Evolutionary conservation across 2,797 vertebrate genomes (phyloP).

Genomic region (Crenichthys baileyi): DNA sequence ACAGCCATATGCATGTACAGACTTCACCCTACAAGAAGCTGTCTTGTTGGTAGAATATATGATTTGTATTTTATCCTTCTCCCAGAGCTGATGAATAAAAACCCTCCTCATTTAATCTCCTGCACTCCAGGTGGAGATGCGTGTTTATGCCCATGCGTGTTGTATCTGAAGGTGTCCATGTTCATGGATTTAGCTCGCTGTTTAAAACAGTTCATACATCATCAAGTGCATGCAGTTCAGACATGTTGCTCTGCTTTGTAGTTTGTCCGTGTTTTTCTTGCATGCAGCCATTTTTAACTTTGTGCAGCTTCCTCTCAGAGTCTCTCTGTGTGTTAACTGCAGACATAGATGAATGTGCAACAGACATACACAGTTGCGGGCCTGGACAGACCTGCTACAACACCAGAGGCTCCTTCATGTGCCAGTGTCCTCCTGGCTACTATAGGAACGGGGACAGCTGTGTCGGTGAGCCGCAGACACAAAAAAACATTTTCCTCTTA

Average conservation of each 20-base stretch:
- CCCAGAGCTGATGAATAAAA: constrained; percentile 59
- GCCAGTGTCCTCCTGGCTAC: constrained; percentile 89
- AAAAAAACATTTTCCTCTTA: constrained; percentile 11
- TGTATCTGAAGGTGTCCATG: constrained; percentile 46
- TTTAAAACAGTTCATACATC: constrained; percentile 46
- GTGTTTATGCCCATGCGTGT: constrained; percentile 48
- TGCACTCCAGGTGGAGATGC: constrained; percentile 43
- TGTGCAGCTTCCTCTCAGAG: constrained; percentile 22
- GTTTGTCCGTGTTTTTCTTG: constrained; percentile 37
- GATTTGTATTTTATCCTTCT: constrained; percentile 57
- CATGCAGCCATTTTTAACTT: constrained; percentile 13
- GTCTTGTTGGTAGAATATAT: constrained; percentile 60
- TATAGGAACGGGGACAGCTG: constrained; percentile 92
- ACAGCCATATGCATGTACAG: constrained; percentile 1
- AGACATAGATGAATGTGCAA: constrained; percentile 94
- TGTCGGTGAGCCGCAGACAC: constrained; percentile 82
- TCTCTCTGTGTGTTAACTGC: constrained; percentile 48
- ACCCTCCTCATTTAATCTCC: constrained; percentile 54
- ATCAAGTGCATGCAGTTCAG: constrained; percentile 21
- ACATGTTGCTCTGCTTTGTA: constrained; percentile 51
- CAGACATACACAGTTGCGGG: constrained; percentile 88
- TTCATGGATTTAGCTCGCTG: constrained; percentile 35
- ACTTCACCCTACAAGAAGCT: constrained; percentile 43
- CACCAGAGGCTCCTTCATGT: constrained; percentile 90
- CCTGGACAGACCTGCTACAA: constrained; percentile 91